Base-by-base conservation (phyloP, 2,888 invertebrate species). In the Erannis defoliaria region DNA sequence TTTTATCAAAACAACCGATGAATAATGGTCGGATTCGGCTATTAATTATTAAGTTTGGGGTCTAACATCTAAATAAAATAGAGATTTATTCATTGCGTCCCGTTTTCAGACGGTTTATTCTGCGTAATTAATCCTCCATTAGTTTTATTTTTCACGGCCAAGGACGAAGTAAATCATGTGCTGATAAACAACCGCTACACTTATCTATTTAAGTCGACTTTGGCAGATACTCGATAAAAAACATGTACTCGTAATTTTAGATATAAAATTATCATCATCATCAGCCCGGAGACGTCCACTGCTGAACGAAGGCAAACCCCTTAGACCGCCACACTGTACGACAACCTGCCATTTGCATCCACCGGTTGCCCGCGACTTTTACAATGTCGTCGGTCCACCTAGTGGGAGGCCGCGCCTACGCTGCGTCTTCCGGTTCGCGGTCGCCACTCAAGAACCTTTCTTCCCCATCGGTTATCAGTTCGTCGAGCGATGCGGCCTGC, bases 31-130 rank as follows among this genome's bases (percentile, higher is more conserved):
- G 35, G 35, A 60, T 33, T 35, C 40, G 18, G 48, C 40, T 35
- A 59, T 54, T 42, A 35, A 55, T 60, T 42, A 54, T 43, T 35
- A 54, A 60, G 48, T 59, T 53, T 38, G 10, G 40, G 21, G 45
- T 46, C 23, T 40, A 59, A 59, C 53, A 53, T 21, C 48, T 40
- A 26, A 26, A 54, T 54, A n/a, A 31, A 37, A 10, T 51, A 18
- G 35, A 54, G 38, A 58, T 54, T 59, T 59, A 59, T 42, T 40
- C 26, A 38, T 21, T 14, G 23, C 1, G 1, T 14, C 21, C 35
- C 51, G 9, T 40, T 38, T 40, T 29, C 14, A 19, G 38, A 29
- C n/a, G 26, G 21, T 14, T 19, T 21, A 40, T 51, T 42, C 40
- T 40, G 19, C 5, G 40, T 40, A 42, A 51, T 51, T 50, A 38